Base-by-base conservation (phyloP, 2,888 invertebrate species). In the Theodoxus fluviatilis region DNA sequence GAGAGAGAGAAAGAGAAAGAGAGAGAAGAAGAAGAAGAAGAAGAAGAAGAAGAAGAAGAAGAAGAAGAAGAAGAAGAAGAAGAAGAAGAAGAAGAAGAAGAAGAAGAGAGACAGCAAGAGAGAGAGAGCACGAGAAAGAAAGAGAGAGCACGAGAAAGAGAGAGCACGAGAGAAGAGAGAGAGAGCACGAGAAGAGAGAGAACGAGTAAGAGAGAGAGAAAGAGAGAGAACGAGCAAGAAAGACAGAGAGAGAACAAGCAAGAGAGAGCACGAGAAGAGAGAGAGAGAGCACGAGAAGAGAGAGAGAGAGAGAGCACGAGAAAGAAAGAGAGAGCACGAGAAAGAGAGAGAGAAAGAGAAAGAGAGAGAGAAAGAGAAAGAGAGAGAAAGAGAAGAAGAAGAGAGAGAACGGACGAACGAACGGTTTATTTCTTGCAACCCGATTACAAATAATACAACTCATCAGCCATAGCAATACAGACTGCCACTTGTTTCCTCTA, bases 321-420 rank as follows among this genome's bases (percentile, higher is more conserved):
- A 9, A 33, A 18, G 22, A 12, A 49, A 25, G 43, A 59, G 40
- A 33, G 25, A 31, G 47, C n/a, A 28, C 40, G 47, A 28, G 47
- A 43, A 47, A 66, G 9, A 66, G 66, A 43, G 22, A 33, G 66
- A 47, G 9, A 43, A n/a, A 3, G 12, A 25, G 37, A 28, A 35
- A 67, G 67, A 49, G 67, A 49, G 35, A 67, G 52, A 47, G 66
- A 43, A 28, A 43, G 66, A 66, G 66, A 43, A 7, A 47, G 28
- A 66, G 31, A 66, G 49, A 22, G 67, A 55, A 57, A 6, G 55
- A 40, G 68, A 68, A 37, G 57, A 55, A 43, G 59, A 33, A 40
- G 40, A 59, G 68, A 59, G 59, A 40, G 68, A 40, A 43, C 38
- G 40, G 52, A 43, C 38, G 59, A 59, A 33, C 37, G 59, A 38